These are phyloP conservation scores for Anarhynchus alexandrinus DNA, from an alignment of 2,113 vertebrate genomes.

Conservation along the genomic window DNA sequence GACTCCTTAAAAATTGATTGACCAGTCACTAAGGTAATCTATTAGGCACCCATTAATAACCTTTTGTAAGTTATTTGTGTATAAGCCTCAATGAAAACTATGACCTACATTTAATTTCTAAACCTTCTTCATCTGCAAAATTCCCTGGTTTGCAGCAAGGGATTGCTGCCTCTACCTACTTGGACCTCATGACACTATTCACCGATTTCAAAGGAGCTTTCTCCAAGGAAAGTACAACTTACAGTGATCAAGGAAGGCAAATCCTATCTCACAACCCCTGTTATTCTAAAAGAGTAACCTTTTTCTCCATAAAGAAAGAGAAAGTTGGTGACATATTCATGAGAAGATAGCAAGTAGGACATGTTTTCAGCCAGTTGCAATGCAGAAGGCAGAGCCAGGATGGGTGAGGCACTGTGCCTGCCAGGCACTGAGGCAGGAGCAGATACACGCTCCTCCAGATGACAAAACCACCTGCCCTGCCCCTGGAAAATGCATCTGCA, in stretches of 20 bases:
- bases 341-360: neutral
- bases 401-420: neutral
- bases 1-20: neutral
- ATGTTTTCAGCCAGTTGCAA: neutral
- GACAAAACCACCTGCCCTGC: conserved; percentile 14
- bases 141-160: neutral
- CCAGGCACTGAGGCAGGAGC: neutral
- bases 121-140: neutral
- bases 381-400: neutral
- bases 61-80: neutral
- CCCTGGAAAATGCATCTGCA: neutral
- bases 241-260: neutral
- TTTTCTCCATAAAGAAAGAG: neutral
- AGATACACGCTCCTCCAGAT: neutral
- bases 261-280: neutral
- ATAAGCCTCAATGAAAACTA: neutral
- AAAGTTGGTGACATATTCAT: neutral
- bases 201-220: neutral
- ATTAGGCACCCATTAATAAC: neutral
- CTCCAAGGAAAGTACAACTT: neutral
- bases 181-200: neutral
- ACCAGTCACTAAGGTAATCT: neutral
- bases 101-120: neutral
- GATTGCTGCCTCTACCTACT: neutral
- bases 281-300: neutral